A percentile compares a stretch with the other conserved stretches of the same genome.
These are phyloP conservation scores for Brienomyrus longianalis DNA, from an alignment of 2,113 vertebrate genomes.

Conservation along the genomic window DNA sequence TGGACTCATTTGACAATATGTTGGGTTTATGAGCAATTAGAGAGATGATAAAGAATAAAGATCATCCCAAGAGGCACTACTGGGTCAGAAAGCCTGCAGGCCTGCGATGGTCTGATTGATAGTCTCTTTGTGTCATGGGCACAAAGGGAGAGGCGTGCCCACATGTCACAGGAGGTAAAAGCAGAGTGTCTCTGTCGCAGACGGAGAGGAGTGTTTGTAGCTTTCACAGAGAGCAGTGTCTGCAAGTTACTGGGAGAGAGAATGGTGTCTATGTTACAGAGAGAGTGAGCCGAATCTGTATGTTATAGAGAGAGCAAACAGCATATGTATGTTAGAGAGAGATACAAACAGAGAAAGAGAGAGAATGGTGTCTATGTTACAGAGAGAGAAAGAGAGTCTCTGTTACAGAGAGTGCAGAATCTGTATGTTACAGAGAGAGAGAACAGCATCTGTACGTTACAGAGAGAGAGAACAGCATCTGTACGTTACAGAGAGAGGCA, in stretches of 20 bases:
- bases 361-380: neutral
- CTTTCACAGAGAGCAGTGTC: neutral
- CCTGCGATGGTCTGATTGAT: conserved; percentile 21
- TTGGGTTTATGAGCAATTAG: conserved; percentile 34
- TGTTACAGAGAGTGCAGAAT: neutral
- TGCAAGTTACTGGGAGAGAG: neutral
- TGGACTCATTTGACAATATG: conserved; percentile 22
- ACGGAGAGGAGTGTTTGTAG: neutral
- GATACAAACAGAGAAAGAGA: neutral
- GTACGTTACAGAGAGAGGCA: no score
- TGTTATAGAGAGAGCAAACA: neutral
- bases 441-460: neutral
- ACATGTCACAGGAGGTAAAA: neutral
- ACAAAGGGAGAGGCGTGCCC: neutral
- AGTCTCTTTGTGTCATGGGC: neutral
- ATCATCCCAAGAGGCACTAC: conserved; percentile 6
- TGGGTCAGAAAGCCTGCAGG: conserved; percentile 3
- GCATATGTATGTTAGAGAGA: no score
- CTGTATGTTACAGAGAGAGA: neutral
- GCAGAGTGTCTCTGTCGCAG: neutral
- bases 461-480: no score
- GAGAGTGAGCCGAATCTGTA: neutral
- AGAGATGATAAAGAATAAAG: conserved; percentile 28
- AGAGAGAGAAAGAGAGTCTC: neutral
- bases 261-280: neutral